Evolutionary conservation across 2,113 vertebrate genomes (phyloP), one percentile per base, ranked within the genome.

Genomic region (Mobula hypostoma): DNA sequence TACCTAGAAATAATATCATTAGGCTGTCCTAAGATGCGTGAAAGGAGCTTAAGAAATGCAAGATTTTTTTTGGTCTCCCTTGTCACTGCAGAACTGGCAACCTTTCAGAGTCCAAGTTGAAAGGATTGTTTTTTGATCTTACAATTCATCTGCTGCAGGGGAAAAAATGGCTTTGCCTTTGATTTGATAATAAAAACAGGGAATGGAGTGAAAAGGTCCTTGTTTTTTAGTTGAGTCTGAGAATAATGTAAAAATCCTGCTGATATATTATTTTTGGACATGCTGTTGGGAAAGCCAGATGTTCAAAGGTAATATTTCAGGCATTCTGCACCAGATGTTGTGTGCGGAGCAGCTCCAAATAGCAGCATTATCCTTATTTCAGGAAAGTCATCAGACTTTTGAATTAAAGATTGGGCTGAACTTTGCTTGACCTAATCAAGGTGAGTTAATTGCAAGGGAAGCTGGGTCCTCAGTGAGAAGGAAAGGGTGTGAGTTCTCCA

Each of bases 221-320:
- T 78, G 77, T 29, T 12, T 79, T 7, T n/a, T 32, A 12, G n/a
- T 79, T n/a, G n/a, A 14, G n/a, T 36, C n/a, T 36, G 77, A 79
- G 77, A 36, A 79, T 79, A 79, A 79, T 79, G 77, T 79, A 79
- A 36, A 79, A 79, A 36, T 79, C 77, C 77, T 79, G 77, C 29
- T 77, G 74, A 9, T 79, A 11, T 79, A 79, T 79, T 79, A 79
- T 79, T 36, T 79, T 79, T 79, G 77, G 77, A 79, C n/a, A 36
- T 32, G 29, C 77, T 12, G n/a, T 15, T 0, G 11, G 77, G 29
- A 79, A 79, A 79, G 8, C n/a, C 77, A 79, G 77, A 79, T 79
- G n/a, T 79, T 79, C 12, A 11, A 11, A 36, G 77, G n/a, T 79
- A 79, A 14, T 79, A 79, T 79, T 79, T 79, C 77, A 79, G 29